Evolutionary conservation across 2,797 vertebrate species (phyloP), one percentile per base, ranked within the genome.

Genomic region (Danio jaintianensis): DNA sequence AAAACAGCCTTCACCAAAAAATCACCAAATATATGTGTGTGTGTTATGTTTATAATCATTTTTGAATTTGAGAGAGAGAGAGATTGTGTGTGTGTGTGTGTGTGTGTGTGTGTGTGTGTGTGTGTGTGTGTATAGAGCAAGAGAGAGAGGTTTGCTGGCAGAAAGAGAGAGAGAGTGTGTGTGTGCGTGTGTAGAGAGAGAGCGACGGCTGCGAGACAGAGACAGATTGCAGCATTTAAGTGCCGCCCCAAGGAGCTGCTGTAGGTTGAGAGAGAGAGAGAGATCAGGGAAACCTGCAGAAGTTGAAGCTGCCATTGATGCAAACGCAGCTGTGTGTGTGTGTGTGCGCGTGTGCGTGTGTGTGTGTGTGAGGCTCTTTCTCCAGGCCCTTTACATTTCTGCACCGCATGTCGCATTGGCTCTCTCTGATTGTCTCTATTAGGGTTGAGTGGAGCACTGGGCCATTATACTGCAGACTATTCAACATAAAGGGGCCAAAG

Each of bases 171-270:
- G 62, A 64, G 82, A 53, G 74, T 40, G 38, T 29, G 9, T 58
- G 67, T 47, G 48, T 36, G 18, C 64, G 70, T 68, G 73, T 66
- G 66, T 66, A 82, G 70, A 61, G 22, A 81, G 64, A 78, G 48
- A 50, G 52, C 74, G 64, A 38, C 16, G 85, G 82, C 79, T 58
- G 85, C 81, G 81, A 86, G 91, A 92, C 90, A 90, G 89, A 91
- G 90, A 92, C 91, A 92, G 93, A 93, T 93, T 93, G 93, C 92
- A 89, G 91, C 92, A 92, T 93, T 94, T 93, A 93, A 91, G 89
- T 88, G 89, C 52, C 80, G 89, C 92, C 91, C 89, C 86, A 87
- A 93, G 92, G 92, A 92, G 88, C 88, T 85, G 86, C 91, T 89
- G 92, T 87, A 91, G 90, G 90, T 91, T 89, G 90, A 85, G 88